phyloP scores from a whole-genome alignment of 2,113 vertebrate species.

The Takifugu flavidus region DNA sequence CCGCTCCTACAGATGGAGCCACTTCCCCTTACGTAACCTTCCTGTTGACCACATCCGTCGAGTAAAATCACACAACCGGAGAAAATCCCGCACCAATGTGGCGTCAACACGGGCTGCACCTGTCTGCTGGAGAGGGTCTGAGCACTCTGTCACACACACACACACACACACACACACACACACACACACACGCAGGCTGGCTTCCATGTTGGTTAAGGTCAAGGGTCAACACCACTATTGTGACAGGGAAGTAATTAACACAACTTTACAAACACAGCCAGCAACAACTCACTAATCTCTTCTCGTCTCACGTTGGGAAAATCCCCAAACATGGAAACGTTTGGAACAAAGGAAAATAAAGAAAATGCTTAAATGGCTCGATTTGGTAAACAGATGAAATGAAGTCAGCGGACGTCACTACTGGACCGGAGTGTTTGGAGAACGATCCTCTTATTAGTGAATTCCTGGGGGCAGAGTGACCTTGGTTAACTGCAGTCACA shows the following conservation, averaged over 20 bases:
- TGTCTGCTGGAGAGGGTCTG: conserved; percentile 8
- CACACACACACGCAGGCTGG: conserved; percentile 11
- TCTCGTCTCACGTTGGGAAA: not conserved
- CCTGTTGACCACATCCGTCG: conserved; percentile 30
- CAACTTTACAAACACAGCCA: conserved; percentile 21
- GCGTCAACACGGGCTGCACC: not conserved
- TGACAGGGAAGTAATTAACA: conserved; percentile 46
- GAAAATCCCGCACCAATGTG: conserved; percentile 15
- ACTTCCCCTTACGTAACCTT: conserved; percentile 30
- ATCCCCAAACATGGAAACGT: no score
- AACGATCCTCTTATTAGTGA: no score
- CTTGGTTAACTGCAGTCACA: not conserved
- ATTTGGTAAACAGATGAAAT: no score
- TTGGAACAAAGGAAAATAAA: no score
- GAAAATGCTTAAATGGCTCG: no score
- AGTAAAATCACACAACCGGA: conserved; percentile 17
- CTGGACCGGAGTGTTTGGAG: no score
- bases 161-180: no score
- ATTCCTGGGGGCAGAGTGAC: not conserved
- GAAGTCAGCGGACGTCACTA: no score
- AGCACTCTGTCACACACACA: no score
- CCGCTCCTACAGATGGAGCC: conserved; percentile 41
- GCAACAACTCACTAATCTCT: conserved; percentile 2
- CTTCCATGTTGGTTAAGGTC: conserved; percentile 51
- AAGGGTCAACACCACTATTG: conserved; percentile 45